Conservation (phyloP, 2,797 vertebrate genomes). For the Hephaestus fuliginosus region DNA sequence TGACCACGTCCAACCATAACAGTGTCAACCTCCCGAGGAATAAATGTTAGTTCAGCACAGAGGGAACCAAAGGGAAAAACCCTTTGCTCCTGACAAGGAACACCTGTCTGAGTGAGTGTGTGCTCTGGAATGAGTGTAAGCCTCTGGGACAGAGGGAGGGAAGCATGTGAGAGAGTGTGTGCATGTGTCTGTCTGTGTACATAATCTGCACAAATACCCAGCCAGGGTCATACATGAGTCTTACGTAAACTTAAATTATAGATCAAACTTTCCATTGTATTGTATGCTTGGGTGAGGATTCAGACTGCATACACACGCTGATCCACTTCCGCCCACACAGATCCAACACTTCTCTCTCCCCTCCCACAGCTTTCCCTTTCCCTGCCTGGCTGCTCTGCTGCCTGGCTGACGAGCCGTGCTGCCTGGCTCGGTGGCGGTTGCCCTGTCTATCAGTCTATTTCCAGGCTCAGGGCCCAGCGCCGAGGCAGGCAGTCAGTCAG, state of each 20-base stretch:
- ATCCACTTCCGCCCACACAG: slow-evolving; percentile 75
- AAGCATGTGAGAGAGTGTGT: slow-evolving; percentile 57
- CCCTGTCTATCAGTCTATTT: slow-evolving; percentile 86
- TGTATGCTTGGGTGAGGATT: slow-evolving; percentile 57
- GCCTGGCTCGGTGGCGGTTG: slow-evolving; percentile 78
- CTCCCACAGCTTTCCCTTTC: slow-evolving; percentile 73
- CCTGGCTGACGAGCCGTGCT: slow-evolving; percentile 62
- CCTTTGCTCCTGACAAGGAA: slow-evolving; percentile 71
- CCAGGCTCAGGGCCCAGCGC: slow-evolving; percentile 78
- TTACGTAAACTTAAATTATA: slow-evolving; percentile 61
- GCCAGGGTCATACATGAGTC: slow-evolving; percentile 60
- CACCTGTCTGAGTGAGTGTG: slow-evolving; percentile 75
- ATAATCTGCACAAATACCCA: slow-evolving; percentile 54
- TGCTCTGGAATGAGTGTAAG: slow-evolving; percentile 62
- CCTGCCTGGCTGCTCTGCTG: slow-evolving; percentile 60
- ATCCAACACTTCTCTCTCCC: slow-evolving; percentile 67
- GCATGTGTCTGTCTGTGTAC: slow-evolving; percentile 50
- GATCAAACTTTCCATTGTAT: slow-evolving; percentile 62
- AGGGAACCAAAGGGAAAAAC: slow-evolving; percentile 62
- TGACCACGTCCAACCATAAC: slow-evolving; percentile 71
- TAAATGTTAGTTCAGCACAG: slow-evolving; percentile 71
- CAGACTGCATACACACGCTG: slow-evolving; percentile 60
- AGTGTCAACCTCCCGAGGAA: slow-evolving; percentile 64
- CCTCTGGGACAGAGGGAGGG: slow-evolving; percentile 66
- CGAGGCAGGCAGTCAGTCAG: slow-evolving; percentile 79